Conservation (phyloP, 2,888 invertebrate species). For the Himalopsyche japonica region DNA sequence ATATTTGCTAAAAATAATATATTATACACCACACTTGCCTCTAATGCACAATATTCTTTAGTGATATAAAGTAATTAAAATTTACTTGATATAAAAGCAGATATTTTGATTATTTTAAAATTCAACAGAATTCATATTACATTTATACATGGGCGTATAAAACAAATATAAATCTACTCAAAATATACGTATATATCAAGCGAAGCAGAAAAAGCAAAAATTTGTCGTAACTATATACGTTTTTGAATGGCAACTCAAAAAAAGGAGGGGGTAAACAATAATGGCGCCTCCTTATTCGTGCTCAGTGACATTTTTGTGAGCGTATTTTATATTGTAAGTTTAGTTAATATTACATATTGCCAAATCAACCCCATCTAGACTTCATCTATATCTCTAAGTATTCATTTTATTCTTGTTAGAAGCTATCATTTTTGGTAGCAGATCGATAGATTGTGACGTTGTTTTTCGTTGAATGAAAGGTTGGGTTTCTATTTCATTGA, state of each 20-base stretch:
- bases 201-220: too few relatives aligned
- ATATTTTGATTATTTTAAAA: too few relatives aligned
- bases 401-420: neutral
- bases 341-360: neutral
- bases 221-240: neutral
- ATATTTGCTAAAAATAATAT: too few relatives aligned
- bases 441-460: slow-evolving; percentile 2
- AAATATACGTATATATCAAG: too few relatives aligned
- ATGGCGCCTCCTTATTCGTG: slow-evolving; percentile 31
- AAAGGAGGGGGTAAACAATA: slow-evolving; percentile 30
- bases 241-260: neutral
- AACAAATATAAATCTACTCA: too few relatives aligned
- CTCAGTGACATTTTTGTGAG: slow-evolving; percentile 34
- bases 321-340: slow-evolving; percentile 33
- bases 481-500: slow-evolving; percentile 27
- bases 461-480: slow-evolving; percentile 34
- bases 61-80: too few relatives aligned
- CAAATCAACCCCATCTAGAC: neutral
- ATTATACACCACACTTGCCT: too few relatives aligned
- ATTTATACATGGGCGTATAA: too few relatives aligned
- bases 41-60: too few relatives aligned
- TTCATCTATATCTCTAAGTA: neutral
- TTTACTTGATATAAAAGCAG: too few relatives aligned
- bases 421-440: neutral
- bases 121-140: too few relatives aligned